These are phyloP conservation scores for Nysson spinosus DNA, from an alignment of 2,888 invertebrate species.

Conservation along the genomic window DNA sequence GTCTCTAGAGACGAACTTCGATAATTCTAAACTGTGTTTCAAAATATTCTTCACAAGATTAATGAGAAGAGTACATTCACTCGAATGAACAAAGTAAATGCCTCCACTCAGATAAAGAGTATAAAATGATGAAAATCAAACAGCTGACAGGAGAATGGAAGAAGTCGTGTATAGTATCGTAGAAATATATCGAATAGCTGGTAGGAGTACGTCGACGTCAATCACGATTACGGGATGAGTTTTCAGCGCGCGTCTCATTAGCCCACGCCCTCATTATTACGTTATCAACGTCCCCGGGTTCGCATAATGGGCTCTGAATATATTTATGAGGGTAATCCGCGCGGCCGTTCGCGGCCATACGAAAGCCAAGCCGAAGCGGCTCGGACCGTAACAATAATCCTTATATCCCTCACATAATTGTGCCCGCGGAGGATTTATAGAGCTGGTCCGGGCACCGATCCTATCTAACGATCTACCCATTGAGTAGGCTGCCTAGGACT, in stretches of 20 bases:
- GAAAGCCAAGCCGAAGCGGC: constrained; percentile 45
- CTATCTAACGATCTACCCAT: constrained; percentile 75
- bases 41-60: too few relatives aligned
- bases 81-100: too few relatives aligned
- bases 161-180: too few relatives aligned
- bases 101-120: too few relatives aligned
- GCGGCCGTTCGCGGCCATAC: constrained; percentile 48
- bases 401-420: constrained; percentile 74
- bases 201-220: constrained; percentile 47
- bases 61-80: too few relatives aligned
- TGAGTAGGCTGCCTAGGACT: constrained; percentile 67
- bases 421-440: constrained; percentile 76
- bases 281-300: constrained; percentile 70
- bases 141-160: constrained; percentile 5
- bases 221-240: constrained; percentile 63
- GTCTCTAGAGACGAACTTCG: too few relatives aligned
- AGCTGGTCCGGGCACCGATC: constrained; percentile 64
- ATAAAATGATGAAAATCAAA: too few relatives aligned
- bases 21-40: too few relatives aligned
- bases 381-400: constrained; percentile 73
- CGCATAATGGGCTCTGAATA: constrained; percentile 64
- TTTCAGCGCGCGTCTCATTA: constrained; percentile 67
- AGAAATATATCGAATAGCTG: too few relatives aligned
- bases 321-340: constrained; percentile 71
- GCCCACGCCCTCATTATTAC: constrained; percentile 73